These are phyloP conservation scores for Cydia amplana DNA, from an alignment of 1,140 invertebrate species.

Conservation along the genomic window DNA sequence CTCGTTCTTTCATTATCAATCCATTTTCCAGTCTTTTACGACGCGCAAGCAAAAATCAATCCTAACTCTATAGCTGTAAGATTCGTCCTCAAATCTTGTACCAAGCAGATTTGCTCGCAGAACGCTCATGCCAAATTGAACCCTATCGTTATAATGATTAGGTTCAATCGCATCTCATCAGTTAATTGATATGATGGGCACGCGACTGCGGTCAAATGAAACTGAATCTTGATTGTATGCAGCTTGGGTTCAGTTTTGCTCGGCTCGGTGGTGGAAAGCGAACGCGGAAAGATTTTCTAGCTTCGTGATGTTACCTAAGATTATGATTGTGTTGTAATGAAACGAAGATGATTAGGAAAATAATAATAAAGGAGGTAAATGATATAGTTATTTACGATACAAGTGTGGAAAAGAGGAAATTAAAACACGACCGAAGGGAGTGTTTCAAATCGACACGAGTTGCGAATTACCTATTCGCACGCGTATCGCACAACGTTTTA, in stretches of 20 bases:
- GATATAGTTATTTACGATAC: no score
- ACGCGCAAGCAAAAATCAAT: not conserved
- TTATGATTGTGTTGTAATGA: conserved; percentile 17
- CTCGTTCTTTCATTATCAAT: conserved; percentile 22
- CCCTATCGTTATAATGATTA: not conserved
- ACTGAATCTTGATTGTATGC: not conserved
- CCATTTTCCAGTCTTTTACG: not conserved
- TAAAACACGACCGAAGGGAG: no score
- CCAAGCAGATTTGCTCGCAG: not conserved
- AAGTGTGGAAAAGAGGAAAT: no score
- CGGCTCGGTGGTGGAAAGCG: not conserved
- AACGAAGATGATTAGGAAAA: conserved; percentile 12
- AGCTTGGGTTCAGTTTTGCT: not conserved
- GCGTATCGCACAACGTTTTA: no score
- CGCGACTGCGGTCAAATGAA: not conserved
- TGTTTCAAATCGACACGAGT: no score
- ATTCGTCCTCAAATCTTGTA: not conserved
- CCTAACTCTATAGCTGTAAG: not conserved
- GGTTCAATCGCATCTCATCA: not conserved
- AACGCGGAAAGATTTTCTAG: conserved; percentile 25
- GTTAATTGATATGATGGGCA: not conserved
- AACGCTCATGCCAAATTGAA: not conserved
- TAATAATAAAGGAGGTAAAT: not conserved
- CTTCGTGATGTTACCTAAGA: conserved; percentile 23
- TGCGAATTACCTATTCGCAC: no score